Evolutionary conservation across 2,797 vertebrate species (phyloP).

Genomic region (Urophycis tenuis): DNA sequence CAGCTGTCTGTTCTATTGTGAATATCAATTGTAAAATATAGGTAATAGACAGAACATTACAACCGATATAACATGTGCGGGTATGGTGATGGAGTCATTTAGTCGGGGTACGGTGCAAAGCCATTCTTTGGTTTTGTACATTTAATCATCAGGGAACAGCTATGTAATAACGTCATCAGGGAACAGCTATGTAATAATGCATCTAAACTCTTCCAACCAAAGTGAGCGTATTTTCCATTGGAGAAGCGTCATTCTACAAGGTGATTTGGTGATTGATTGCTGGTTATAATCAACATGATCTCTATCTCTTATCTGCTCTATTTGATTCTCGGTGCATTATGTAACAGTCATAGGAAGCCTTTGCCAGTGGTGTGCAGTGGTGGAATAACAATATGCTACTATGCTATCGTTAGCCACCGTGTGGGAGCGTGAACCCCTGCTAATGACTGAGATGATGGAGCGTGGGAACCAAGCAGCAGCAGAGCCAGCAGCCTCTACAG

Average conservation of each 20-base stretch:
- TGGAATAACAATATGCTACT: background rate
- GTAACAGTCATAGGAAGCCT: background rate
- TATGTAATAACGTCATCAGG: too few relatives aligned
- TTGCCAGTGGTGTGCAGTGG: background rate
- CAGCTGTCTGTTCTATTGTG: background rate
- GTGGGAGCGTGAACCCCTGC: background rate
- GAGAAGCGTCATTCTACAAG: background rate
- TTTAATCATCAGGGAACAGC: too few relatives aligned
- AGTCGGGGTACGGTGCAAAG: too few relatives aligned
- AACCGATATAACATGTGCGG: background rate
- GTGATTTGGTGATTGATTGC: background rate
- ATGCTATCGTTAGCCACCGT: background rate
- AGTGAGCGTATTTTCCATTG: background rate
- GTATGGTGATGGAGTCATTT: background rate
- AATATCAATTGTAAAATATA: background rate
- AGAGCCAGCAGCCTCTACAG: background rate
- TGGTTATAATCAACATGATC: background rate
- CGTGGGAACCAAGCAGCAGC: background rate
- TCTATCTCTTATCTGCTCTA: background rate
- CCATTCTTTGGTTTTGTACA: too few relatives aligned
- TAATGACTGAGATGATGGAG: background rate
- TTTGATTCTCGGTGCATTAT: background rate
- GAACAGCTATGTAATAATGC: background rate
- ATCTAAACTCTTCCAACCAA: background rate
- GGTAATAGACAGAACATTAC: background rate